Evolutionary conservation across 2,797 vertebrate species (phyloP), one percentile per base, ranked within the genome.

Genomic region (Staurois parvus): DNA sequence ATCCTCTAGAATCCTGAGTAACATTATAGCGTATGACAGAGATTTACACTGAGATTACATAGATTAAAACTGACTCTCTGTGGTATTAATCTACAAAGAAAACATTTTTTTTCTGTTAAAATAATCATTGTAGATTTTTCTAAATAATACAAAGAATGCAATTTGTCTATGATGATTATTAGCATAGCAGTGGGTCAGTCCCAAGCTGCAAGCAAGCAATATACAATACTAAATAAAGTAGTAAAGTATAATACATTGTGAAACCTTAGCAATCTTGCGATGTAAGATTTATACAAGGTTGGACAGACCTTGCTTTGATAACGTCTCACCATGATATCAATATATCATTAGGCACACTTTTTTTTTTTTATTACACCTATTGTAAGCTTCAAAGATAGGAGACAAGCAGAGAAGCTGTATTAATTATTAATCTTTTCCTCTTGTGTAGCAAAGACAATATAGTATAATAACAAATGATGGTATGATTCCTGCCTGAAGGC

Each of bases 261-360:
- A 78, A 40, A 67, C n/a, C 72, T 59, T 78, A 37, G 28, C n/a
- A 9, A 9, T 42, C 40, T 64, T 15, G 5, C 62, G 17, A 69
- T 70, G 32, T 32, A 84, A 72, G 83, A 84, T 84, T 84, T 66
- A 73, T 73, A 73, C 76, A 73, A 79, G 83, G 69, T 66, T 79
- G 56, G 68, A 40, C 68, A 84, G 68, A 64, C 76, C 83, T 78
- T 79, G 76, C 83, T 84, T 84, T 79, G 84, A 79, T 79, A 85
- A 26, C 56, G 34, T 21, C 70, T 56, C 30, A 42, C 67, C 70
- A 37, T 56, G 76, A 74, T 80, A 80, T 80, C 77, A 75, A 80
- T 80, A 68, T 52, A 85, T 85, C 56, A 68, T 73, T 80, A 59
- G 70, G 32, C 70, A 68, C 74, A 80, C n/a, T n/a, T n/a, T 74